phyloP scores from a whole-genome alignment of 1,140 invertebrate genomes.

The Pomacea maculata region DNA sequence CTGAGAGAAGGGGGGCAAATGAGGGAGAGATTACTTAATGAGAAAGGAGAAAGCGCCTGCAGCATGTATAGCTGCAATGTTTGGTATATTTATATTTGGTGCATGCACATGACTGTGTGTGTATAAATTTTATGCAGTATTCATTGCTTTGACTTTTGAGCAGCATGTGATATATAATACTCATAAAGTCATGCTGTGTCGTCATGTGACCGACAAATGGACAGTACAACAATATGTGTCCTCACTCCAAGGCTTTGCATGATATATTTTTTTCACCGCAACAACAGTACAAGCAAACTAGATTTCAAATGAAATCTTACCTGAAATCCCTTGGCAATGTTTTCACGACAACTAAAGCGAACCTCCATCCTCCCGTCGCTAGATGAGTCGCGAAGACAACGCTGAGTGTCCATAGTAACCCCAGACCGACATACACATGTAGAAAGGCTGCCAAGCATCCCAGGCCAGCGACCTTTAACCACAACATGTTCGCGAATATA shows the following conservation, averaged over 20 bases:
- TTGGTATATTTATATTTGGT: not conserved
- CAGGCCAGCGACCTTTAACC: slow-evolving; percentile 25
- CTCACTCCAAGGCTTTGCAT: no score
- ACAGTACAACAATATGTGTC: no score
- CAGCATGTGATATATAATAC: not conserved
- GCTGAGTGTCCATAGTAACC: slow-evolving; percentile 27
- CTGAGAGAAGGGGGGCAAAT: not conserved
- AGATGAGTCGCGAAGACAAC: slow-evolving; percentile 45
- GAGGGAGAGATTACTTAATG: not conserved
- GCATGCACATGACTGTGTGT: not conserved
- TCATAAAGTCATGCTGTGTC: not conserved
- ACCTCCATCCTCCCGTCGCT: slow-evolving; percentile 54
- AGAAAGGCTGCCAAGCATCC: slow-evolving; percentile 28
- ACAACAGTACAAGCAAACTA: not conserved
- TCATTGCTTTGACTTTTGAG: not conserved
- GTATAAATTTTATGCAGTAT: not conserved
- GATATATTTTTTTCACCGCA: not conserved
- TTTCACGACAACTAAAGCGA: slow-evolving; percentile 45
- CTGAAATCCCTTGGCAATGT: slow-evolving; percentile 51
- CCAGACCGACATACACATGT: slow-evolving; percentile 24
- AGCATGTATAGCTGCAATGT: not conserved
- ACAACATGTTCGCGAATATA: slow-evolving; percentile 10
- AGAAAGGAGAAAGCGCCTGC: not conserved
- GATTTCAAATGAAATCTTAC: slow-evolving; percentile 32
- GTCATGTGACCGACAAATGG: not conserved